Conservation (phyloP, 2,113 vertebrate genomes). For the Amphiprion percula region DNA sequence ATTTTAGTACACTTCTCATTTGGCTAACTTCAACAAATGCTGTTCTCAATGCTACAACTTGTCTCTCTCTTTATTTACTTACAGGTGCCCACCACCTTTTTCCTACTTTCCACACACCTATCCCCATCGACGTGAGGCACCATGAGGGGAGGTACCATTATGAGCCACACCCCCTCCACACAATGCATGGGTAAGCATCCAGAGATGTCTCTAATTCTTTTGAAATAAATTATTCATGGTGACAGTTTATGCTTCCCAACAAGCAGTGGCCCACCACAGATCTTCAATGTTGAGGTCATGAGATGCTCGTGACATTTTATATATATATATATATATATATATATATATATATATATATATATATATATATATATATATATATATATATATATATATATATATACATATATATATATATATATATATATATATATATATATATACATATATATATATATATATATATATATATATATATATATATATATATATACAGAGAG, state of each 20-base stretch:
- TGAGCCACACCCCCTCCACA: conserved; percentile 93
- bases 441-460: too few relatives aligned
- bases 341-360: too few relatives aligned
- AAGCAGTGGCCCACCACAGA: neutral
- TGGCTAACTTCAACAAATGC: conserved; percentile 81
- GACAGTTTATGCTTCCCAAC: neutral
- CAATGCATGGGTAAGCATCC: conserved; percentile 93
- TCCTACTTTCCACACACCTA: conserved; percentile 94
- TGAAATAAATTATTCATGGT: neutral
- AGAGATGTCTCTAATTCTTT: neutral
- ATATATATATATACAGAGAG: too few relatives aligned
- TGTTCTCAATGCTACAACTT: conserved; percentile 22
- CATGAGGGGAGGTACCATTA: conserved; percentile 98
- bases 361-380: too few relatives aligned
- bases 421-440: too few relatives aligned
- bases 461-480: too few relatives aligned
- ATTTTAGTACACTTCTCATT: neutral
- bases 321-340: too few relatives aligned
- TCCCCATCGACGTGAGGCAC: conserved; percentile 97
- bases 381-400: too few relatives aligned
- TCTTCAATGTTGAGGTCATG: neutral
- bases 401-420: too few relatives aligned
- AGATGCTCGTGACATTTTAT: neutral
- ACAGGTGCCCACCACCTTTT: conserved; percentile 93
- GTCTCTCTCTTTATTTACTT: conserved; percentile 25